Evolutionary conservation across 2,797 vertebrate species (phyloP), one percentile per base, ranked within the genome.

Genomic region (Clarias fuscus): DNA sequence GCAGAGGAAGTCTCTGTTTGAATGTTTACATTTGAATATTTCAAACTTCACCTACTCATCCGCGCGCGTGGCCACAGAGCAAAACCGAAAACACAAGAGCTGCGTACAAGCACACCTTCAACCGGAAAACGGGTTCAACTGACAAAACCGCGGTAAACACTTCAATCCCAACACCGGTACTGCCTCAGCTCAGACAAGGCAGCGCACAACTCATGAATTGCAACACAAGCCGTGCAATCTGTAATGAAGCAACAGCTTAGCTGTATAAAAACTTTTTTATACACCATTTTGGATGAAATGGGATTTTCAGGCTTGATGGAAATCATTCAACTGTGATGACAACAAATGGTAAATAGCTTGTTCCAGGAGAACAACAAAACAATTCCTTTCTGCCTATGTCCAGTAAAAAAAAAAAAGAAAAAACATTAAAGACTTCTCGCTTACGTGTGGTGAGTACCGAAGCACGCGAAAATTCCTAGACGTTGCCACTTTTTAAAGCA

Each of bases 81-180:
- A 86, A 88, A 90, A 89, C 88, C 80, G 86, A 89, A 84, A 91
- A 89, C 84, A 87, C 79, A 33, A 82, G 85, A 61, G 3, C 59
- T 71, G 71, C 48, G 78, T 40, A 53, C 56, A 67, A 56, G 78
- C 67, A 67, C 72, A 64, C 58, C 72, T 86, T 68, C 70, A 84
- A 87, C 89, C 90, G 91, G 91, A 91, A 91, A 90, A 83, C 85
- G 78, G 65, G 77, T 85, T 89, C 77, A 91, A 91, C 91, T 90
- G 91, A 72, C 90, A 89, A 86, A 88, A 84, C 76, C 68, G 84
- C 27, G 30, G 61, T 40, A 48, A 84, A 85, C 13, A 67, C 87
- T 77, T 18, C 83, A 73, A 71, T 68, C 77, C 70, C 59, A 27
- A 68, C 72, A 53, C 72, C 37, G 83, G 58, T 48, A 27, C 27